Conservation (phyloP, 2,888 invertebrate genomes). For the Notodonta dromedarius region DNA sequence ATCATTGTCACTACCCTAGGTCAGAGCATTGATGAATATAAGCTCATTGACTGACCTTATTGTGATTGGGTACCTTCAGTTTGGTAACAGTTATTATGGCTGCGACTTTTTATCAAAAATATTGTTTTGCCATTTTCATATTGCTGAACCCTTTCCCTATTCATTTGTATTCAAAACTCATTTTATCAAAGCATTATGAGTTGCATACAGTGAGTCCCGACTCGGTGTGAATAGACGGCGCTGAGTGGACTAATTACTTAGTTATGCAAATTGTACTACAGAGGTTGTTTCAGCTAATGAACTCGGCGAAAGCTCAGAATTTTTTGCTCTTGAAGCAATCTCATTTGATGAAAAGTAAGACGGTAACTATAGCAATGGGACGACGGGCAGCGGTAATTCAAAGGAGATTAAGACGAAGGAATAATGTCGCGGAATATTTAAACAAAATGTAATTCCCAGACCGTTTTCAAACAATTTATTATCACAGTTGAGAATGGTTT, state of each 20-base stretch:
- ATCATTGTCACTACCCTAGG: too few species aligned
- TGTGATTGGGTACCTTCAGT: too few species aligned
- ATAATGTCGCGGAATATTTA: conserved; percentile 18
- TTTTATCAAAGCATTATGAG: conserved; percentile 33
- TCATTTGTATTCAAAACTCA: conserved; percentile 6
- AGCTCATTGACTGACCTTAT: too few species aligned
- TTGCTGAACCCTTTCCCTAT: neutral
- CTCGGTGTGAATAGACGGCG: conserved; percentile 28
- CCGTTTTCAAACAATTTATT: neutral
- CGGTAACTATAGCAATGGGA: conserved; percentile 28
- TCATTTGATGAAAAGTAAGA: conserved; percentile 20
- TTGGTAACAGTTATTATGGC: too few species aligned
- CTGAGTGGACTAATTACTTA: conserved; percentile 52
- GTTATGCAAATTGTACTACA: conserved; percentile 49
- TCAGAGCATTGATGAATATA: too few species aligned
- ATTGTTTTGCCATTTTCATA: neutral
- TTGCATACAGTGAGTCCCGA: conserved; percentile 24
- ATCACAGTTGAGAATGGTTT: neutral
- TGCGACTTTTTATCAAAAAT: neutral
- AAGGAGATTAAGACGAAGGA: conserved; percentile 32
- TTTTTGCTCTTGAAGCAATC: conserved; percentile 30
- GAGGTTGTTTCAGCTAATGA: conserved; percentile 51
- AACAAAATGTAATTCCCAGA: neutral
- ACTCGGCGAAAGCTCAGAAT: conserved; percentile 22
- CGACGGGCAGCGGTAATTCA: conserved; percentile 32